These are phyloP conservation scores for Spilogale gracilis DNA, from an alignment of 2,113 vertebrate genomes.

Conservation along the genomic window DNA sequence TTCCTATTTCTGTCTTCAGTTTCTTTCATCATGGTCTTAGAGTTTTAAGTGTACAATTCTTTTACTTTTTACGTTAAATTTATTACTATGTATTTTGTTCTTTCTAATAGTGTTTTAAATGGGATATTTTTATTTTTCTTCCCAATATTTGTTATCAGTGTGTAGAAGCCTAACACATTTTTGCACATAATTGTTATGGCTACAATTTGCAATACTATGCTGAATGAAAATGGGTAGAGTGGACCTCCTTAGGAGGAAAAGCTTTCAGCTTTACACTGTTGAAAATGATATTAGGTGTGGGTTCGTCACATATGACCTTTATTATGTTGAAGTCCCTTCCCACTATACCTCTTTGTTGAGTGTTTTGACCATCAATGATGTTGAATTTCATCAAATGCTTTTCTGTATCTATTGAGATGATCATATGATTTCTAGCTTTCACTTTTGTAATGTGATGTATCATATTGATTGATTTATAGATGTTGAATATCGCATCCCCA, in stretches of 20 bases:
- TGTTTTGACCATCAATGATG: not conserved
- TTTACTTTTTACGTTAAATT: not conserved
- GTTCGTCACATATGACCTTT: not conserved
- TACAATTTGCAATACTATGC: not conserved
- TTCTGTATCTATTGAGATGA: not conserved
- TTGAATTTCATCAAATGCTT: not conserved
- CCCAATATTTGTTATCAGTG: not conserved
- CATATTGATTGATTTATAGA: not conserved
- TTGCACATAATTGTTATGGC: not conserved
- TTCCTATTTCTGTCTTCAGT: not conserved
- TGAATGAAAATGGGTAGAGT: not conserved
- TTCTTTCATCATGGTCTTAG: not conserved
- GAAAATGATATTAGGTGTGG: not conserved
- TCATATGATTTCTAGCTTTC: not conserved
- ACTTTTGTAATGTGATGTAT: not conserved
- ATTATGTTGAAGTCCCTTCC: not conserved
- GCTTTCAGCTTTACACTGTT: not conserved
- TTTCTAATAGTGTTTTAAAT: not conserved
- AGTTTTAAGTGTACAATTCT: not conserved
- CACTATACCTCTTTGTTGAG: not conserved
- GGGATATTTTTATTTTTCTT: not conserved
- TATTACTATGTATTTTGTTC: not conserved
- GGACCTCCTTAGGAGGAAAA: not conserved
- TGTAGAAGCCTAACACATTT: not conserved
- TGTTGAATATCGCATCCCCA: not conserved